Base-by-base conservation (phyloP, 1,140 invertebrate species). In the Diorhabda carinulata region DNA sequence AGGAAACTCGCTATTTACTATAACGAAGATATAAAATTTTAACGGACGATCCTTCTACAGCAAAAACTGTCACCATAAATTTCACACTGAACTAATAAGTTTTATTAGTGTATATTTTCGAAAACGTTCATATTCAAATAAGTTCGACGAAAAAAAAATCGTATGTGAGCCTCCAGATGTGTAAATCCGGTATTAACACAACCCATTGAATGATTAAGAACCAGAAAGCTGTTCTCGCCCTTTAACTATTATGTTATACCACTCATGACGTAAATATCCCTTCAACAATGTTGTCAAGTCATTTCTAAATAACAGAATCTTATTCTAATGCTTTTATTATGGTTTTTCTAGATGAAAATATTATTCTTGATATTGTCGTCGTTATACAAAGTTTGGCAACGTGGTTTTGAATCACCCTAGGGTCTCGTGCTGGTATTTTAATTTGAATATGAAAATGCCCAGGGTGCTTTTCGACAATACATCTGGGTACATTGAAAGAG, bases 131-230 rank as follows among this genome's bases (percentile, higher is more conserved):
- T 25, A 25, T 25, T 25, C 25, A 25, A 25, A 25, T 25, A 25
- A 25, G 25, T 25, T 25, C 25, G 25, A 25, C 25, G 25, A 25
- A 25, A 25, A 25, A 25, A 25, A 25, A 25, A 25, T 25, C 47
- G 6, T 52, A 6, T 52, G 47, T 52, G 47, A 52, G n/a, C 7
- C 43, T 62, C 41, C 61, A 62, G 61, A 44, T 62, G 61, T 5
- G 43, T 42, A 42, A 52, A 52, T 52, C 47, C 6, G 47, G 61
- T 62, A 62, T 76, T 76, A 74, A 74, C 67, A 71, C 74, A 72
- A 71, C 64, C 69, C 72, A 74, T 76, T 74, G 73, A 73, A 64
- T 73, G 72, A 76, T 76, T 76, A 76, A 72, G 71, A 43, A 69
- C 45, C 69, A 68, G 42, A 60, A 66, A 64, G 64, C 67, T 69